Evolutionary conservation across 1,140 invertebrate genomes (phyloP).

Genomic region (Stenopsyche tienmushanensis): DNA sequence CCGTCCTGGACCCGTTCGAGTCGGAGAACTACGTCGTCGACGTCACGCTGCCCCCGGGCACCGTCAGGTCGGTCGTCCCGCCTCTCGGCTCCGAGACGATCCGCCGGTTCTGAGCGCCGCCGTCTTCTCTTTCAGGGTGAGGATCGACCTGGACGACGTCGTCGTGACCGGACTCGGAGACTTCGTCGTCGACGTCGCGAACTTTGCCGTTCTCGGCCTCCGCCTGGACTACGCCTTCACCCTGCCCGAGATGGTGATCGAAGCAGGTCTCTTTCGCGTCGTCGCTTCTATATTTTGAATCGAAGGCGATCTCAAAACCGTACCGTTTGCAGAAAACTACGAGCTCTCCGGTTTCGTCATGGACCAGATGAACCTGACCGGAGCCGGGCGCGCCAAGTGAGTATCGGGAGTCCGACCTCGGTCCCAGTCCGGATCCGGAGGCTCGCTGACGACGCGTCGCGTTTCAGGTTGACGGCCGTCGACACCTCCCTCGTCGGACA

Average conservation of each 20-base stretch:
- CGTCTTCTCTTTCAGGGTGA: neutral
- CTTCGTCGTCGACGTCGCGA: constrained; percentile 23
- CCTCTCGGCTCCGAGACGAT: too few species aligned
- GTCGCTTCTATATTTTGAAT: constrained; percentile 16
- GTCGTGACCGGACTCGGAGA: constrained; percentile 15
- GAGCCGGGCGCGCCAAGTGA: too few species aligned
- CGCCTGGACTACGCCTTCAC: constrained; percentile 29
- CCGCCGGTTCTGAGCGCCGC: too few species aligned
- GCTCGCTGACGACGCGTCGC: too few species aligned
- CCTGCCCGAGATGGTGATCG: too few species aligned
- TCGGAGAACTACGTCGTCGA: neutral
- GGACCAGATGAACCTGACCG: too few species aligned
- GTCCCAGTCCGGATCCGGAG: too few species aligned
- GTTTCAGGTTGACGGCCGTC: neutral
- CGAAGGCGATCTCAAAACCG: too few species aligned
- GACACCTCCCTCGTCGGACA: neutral
- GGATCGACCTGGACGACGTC: neutral
- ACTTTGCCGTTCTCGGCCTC: constrained; percentile 22
- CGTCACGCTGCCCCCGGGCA: neutral
- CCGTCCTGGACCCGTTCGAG: constrained; percentile 27
- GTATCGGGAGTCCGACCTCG: too few species aligned
- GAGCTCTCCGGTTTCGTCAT: too few species aligned
- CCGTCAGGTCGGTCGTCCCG: neutral
- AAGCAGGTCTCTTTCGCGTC: constrained; percentile 6
- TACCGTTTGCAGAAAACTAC: constrained; percentile 17